Evolutionary conservation across 2,113 vertebrate genomes (phyloP), one percentile per base, ranked within the genome.

Genomic region (Girardinichthys multiradiatus): DNA sequence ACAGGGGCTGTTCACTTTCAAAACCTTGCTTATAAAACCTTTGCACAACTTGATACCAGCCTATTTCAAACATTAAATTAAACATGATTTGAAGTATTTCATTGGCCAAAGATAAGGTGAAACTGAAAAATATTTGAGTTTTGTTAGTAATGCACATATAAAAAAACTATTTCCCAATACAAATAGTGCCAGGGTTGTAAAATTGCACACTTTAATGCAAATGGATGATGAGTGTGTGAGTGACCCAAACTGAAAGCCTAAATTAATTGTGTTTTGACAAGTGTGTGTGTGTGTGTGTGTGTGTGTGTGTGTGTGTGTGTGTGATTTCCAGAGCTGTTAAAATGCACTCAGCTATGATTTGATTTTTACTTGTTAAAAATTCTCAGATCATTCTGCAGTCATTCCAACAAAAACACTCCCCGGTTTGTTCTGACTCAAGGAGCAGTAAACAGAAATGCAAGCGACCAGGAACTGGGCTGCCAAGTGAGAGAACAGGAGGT

Each of bases 401-500:
- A 42, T 3, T 73, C 83, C 82, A 66, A 72, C 51, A 79, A 70
- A 84, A 82, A 83, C 57, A 79, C 76, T 64, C 76, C 30, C 63
- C 75, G 15, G 60, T 64, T 70, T 21, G 63, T 74, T 84, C 71
- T 68, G 85, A 85, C 64, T 86, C 74, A 78, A 64, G 68, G 76
- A 78, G 79, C 87, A 91, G 89, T 85, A 91, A 91, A 84, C 84
- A 74, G 75, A 67, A 67, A 79, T 54, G 80, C 79, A 70, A 42
- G 74, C 70, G 79, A 82, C 76, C 87, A 89, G 91, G 90, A 92
- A 90, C 89, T 87, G 77, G 79, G 64, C 82, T 86, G 88, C 83
- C 82, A 82, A 86, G 75, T 74, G 57, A 77, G 66, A 72, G 84
- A 70, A 84, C 65, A 81, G 82, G 65, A 84, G 87, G 76, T 85